A percentile compares a stretch with the other conserved stretches of the same genome.
These are phyloP conservation scores for Morone chrysops DNA, from an alignment of 2,113 vertebrate species.

Conservation along the genomic window DNA sequence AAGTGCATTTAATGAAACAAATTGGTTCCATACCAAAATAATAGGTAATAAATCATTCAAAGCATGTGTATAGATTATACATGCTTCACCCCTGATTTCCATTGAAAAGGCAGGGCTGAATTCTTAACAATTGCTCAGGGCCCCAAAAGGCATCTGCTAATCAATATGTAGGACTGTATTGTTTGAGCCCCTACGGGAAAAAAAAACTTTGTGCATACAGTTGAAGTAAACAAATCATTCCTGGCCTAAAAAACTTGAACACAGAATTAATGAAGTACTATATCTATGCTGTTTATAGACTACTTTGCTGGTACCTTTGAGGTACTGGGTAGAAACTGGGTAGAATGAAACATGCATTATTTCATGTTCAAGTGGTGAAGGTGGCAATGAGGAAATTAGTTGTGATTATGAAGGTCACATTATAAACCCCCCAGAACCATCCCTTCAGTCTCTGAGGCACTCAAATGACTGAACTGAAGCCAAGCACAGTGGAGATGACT, in stretches of 20 bases:
- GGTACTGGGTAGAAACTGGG: background rate
- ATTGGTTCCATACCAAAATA: conserved; percentile 76
- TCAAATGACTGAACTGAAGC: conserved; percentile 36
- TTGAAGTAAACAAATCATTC: conserved; percentile 62
- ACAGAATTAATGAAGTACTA: conserved; percentile 51
- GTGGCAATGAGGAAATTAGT: conserved; percentile 15
- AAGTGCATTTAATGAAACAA: conserved; percentile 78
- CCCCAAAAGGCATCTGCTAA: conserved; percentile 64
- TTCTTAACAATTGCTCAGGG: conserved; percentile 61
- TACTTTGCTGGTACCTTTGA: background rate
- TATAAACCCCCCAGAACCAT: background rate
- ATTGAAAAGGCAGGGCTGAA: conserved; percentile 60
- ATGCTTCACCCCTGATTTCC: conserved; percentile 59
- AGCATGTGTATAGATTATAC: conserved; percentile 74
- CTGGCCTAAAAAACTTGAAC: conserved; percentile 75
- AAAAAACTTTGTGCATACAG: conserved; percentile 46
- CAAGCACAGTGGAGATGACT: conserved; percentile 16
- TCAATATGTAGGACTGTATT: conserved; percentile 74
- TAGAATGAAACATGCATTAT: background rate
- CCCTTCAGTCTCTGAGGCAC: background rate
- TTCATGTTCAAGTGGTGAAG: background rate
- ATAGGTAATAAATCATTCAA: conserved; percentile 80
- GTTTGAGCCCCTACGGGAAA: conserved; percentile 51
- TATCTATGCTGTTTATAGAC: conserved; percentile 21
- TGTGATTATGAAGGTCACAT: conserved; percentile 40